Evolutionary conservation across 2,113 vertebrate genomes (phyloP).

Genomic region (Pachypanchax playfairii): DNA sequence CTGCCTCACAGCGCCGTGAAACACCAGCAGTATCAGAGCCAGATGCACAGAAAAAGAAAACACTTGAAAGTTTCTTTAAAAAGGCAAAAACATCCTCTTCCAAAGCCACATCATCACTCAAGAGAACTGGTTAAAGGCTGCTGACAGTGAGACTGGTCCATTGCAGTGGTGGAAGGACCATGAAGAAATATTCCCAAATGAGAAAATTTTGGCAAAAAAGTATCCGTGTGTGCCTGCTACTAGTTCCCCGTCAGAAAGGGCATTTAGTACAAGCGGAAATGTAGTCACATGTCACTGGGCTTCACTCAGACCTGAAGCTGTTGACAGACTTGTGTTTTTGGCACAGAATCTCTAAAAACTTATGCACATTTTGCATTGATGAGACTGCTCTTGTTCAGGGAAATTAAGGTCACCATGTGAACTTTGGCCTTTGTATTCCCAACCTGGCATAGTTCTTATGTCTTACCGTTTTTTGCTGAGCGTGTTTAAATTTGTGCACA

Average conservation of each 20-base stretch:
- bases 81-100: not conserved
- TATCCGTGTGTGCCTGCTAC: not conserved
- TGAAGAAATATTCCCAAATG: constrained; percentile 1
- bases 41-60: not conserved
- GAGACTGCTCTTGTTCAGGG: too few relatives aligned
- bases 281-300: not conserved
- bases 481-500: not conserved
- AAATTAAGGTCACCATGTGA: too few relatives aligned
- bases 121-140: not conserved
- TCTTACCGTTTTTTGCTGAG: not conserved
- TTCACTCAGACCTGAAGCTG: not conserved
- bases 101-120: not conserved
- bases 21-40: too few relatives aligned
- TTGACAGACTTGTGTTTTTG: not conserved
- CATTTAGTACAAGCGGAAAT: constrained; percentile 1
- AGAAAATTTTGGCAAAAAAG: not conserved
- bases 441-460: not conserved
- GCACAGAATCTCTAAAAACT: not conserved
- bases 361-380: too few relatives aligned
- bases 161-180: not conserved
- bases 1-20: not conserved
- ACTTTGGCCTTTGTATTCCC: not conserved
- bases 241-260: too few relatives aligned
- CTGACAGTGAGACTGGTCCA: not conserved
- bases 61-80: not conserved